Evolutionary conservation across 2,888 invertebrate species (phyloP).

Genomic region (Platerodrilus igneus): DNA sequence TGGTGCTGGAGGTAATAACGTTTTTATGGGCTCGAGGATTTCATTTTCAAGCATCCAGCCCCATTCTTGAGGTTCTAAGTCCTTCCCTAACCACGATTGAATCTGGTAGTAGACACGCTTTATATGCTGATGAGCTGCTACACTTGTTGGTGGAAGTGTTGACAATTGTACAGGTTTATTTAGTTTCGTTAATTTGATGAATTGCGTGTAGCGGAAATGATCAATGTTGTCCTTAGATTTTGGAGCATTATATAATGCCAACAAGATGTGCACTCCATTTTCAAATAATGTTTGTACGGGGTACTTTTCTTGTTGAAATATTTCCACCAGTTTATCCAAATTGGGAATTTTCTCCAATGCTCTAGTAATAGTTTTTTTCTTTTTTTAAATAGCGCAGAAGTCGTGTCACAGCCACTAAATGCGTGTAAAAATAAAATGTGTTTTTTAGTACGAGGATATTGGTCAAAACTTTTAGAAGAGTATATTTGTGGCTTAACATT

Average conservation of each 20-base stretch:
- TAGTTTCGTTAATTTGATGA: conserved; percentile 35
- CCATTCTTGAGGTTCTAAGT: conserved; percentile 29
- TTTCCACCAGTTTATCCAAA: conserved; percentile 32
- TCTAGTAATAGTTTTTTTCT: conserved; percentile 32
- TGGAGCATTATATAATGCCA: conserved; percentile 40
- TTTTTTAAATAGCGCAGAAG: conserved; percentile 33
- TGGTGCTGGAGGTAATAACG: conserved; percentile 35
- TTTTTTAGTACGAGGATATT: conserved; percentile 29
- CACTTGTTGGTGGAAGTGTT: conserved; percentile 38
- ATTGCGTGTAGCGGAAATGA: conserved; percentile 28
- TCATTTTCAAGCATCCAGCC: conserved; percentile 33
- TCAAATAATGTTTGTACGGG: conserved; percentile 35
- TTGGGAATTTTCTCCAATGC: conserved; percentile 26
- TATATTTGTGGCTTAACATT: conserved; percentile 39
- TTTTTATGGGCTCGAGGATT: conserved; percentile 35
- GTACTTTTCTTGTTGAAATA: conserved; percentile 41
- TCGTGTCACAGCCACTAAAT: conserved; percentile 34
- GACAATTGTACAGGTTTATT: conserved; percentile 39
- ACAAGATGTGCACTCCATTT: conserved; percentile 32
- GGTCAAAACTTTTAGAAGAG: conserved; percentile 37
- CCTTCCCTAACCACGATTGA: too few relatives aligned
- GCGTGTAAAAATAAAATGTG: conserved; percentile 31
- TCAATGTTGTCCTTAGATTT: conserved; percentile 30
- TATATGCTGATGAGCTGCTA: conserved; percentile 37
- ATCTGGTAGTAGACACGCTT: conserved; percentile 25